Base-by-base conservation (phyloP, 2,797 vertebrate species). In the Neomorphus geoffroyi region DNA sequence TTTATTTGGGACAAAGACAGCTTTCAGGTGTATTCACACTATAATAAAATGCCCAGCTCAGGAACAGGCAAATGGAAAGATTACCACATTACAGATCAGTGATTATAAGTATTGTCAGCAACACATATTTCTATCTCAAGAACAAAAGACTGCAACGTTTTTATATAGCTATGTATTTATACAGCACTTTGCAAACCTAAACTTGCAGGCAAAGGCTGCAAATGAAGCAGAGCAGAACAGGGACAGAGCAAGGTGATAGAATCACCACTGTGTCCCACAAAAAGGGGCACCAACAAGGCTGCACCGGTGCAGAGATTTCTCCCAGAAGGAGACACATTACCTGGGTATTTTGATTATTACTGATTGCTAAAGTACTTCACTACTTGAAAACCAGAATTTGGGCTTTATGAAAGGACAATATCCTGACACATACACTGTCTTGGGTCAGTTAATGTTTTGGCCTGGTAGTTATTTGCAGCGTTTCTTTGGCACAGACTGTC, bases 401-500 rank as follows among this genome's bases (percentile, higher is more conserved):
- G 35, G 28, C 66, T 81, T 37, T 62, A 8, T 7, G 5, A 30
- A 60, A 57, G 4, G 9, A 48, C 82, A 70, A 12, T 27, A 51
- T 43, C 85, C 91, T 61, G 54, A 66, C n/a, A 64, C 37, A 78
- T 8, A 41, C 54, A 14, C 45, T 6, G 19, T 18, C 69, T 41
- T 69, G 69, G 62, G 43, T 79, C 70, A 51, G 51, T 66, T 5
- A 54, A 24, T 65, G 61, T 91, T 95, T 80, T 89, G 93, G 74
- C 53, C 69, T 69, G 79, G 17, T 28, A 56, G 58, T 70, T 46
- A 51, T 17, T n/a, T 60, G 79, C 53, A 83, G 85, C 10, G 7
- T 53, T 83, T 10, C 90, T 80, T 65, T 87, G 93, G 93, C 96
- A 90, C 54, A 66, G 66, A 32, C 30, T 67, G 16, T n/a, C 53